phyloP scores from a whole-genome alignment of 37 sponge, comb jelly and placozoan species.

The Ephydatia muelleri region DNA sequence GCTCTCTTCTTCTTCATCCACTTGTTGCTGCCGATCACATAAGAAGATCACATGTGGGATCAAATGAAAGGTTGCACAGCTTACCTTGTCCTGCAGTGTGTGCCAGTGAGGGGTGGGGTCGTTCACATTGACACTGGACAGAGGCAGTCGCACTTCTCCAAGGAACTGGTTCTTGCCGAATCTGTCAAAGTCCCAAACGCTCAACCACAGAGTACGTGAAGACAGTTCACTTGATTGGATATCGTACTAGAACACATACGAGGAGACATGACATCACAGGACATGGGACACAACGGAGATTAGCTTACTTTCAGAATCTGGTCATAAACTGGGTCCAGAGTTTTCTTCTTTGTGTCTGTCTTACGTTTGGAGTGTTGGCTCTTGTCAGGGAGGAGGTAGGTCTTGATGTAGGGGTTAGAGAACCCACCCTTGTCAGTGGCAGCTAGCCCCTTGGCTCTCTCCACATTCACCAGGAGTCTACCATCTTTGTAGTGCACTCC shows the following conservation, averaged over 20 bases:
- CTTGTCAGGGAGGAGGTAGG: conserved; percentile 69
- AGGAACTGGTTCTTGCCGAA: conserved; percentile 71
- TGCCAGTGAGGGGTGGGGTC: conserved; percentile 47
- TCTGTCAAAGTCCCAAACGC: conserved; percentile 77
- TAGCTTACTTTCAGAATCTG: conserved; percentile 58
- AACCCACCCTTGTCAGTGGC: conserved; percentile 39
- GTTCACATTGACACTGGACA: conserved; percentile 43
- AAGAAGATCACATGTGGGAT: no score
- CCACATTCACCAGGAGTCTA: conserved; percentile 42
- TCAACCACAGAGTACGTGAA: conserved; percentile 57
- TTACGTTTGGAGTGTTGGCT: conserved; percentile 63
- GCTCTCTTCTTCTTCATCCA: conserved; percentile 16
- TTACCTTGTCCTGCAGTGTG: conserved; percentile 61
- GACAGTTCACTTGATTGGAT: conserved; percentile 12
- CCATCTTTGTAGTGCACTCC: conserved; percentile 55
- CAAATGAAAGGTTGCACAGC: no score
- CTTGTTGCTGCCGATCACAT: no score
- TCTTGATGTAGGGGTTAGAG: conserved; percentile 80
- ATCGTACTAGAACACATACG: conserved; percentile 25
- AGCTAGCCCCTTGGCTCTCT: conserved; percentile 44
- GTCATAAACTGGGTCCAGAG: conserved; percentile 54
- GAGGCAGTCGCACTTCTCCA: conserved; percentile 69
- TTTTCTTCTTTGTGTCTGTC: conserved; percentile 44
- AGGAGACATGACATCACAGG: no score
- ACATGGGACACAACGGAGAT: background rate